Conservation (phyloP, 1,140 invertebrate species). For the Paraescarpia echinospica region DNA sequence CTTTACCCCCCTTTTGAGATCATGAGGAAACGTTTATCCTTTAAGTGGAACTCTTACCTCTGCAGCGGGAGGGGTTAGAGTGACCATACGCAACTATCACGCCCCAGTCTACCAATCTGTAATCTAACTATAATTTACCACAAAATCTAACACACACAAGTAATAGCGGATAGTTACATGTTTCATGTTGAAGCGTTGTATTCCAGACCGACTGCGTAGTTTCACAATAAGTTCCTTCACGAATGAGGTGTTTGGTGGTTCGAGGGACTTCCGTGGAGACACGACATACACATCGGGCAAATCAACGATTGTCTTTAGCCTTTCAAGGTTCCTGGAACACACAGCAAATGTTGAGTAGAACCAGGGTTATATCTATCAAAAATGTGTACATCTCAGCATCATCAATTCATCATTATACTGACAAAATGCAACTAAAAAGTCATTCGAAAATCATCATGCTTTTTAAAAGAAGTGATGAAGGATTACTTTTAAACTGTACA, state of each 20-base stretch:
- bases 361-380: not conserved
- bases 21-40: too few species aligned
- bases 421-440: not conserved
- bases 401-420: not conserved
- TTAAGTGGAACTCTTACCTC: too few species aligned
- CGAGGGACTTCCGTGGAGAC: not conserved
- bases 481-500: too few species aligned
- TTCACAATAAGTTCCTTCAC: not conserved
- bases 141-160: not conserved
- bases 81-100: too few species aligned
- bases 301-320: not conserved
- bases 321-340: not conserved
- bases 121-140: not conserved
- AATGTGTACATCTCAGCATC: not conserved
- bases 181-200: constrained; percentile 17
- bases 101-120: too few species aligned
- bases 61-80: too few species aligned
- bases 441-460: not conserved
- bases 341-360: not conserved
- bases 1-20: too few species aligned
- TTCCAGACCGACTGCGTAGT: not conserved
- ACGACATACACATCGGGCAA: not conserved
- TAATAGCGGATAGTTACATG: not conserved
- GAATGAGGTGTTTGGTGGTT: not conserved
- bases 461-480: not conserved